phyloP scores from a whole-genome alignment of 2,888 invertebrate genomes.

The Lottia gigantea region DNA sequence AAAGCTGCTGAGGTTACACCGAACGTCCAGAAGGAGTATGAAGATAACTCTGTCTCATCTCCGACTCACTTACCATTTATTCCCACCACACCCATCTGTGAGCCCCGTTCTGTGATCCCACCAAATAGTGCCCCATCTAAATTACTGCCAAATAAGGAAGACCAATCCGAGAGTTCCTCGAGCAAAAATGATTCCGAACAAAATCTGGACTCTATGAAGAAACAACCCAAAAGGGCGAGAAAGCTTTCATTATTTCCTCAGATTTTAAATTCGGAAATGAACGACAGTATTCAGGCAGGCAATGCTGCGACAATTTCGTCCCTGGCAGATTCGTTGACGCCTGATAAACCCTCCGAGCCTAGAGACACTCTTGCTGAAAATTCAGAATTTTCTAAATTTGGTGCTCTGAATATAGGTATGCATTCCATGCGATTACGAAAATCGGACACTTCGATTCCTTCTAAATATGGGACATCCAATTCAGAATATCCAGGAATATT shows the following conservation, averaged over 20 bases:
- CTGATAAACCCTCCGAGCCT: not conserved
- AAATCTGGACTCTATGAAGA: not conserved
- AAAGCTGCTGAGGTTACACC: no score
- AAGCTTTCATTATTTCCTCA: constrained; percentile 3
- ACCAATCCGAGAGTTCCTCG: not conserved
- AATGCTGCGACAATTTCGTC: constrained; percentile 3
- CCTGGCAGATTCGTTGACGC: not conserved
- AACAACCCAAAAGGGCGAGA: not conserved
- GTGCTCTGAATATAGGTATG: constrained; percentile 1
- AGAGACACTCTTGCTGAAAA: not conserved
- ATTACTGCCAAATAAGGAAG: not conserved
- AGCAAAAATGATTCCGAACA: not conserved
- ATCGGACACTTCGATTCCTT: not conserved
- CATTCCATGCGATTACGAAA: constrained; percentile 7
- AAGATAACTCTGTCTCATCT: not conserved
- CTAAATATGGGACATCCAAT: not conserved
- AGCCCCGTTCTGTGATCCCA: not conserved
- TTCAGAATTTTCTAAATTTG: constrained; percentile 6
- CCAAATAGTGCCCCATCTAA: constrained; percentile 16
- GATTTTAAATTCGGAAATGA: constrained; percentile 31
- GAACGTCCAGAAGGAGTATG: not conserved
- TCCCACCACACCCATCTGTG: not conserved
- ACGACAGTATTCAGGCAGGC: constrained; percentile 47
- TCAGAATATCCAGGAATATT: not conserved
- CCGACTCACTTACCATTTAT: not conserved